Base-by-base conservation (phyloP, 2,888 invertebrate genomes). In the Dioctria linearis region DNA sequence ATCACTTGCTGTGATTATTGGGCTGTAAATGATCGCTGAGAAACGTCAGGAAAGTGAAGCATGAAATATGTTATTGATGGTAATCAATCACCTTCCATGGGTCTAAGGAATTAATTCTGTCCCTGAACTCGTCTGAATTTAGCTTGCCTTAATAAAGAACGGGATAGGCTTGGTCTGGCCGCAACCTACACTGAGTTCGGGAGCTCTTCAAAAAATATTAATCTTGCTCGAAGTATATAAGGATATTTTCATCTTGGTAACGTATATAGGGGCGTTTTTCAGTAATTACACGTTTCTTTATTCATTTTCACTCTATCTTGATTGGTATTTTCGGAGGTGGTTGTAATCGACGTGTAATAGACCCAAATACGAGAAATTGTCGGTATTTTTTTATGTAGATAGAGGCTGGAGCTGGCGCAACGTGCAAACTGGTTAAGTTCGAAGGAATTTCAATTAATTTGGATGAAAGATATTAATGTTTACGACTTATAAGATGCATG, bases 51-150 rank as follows among this genome's bases (percentile, higher is more conserved):
- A 73, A 73, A 59, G 57, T 57, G 73, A 57, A 42, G 73, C 73
- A 73, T 73, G 73, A 73, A 73, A 73, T 73, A 73, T 73, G 73
- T 73, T 73, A 59, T 73, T 73, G 73, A 73, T 73, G 73, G 59
- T 73, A 73, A 73, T 73, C 73, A 57, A 73, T 73, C 73, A 73
- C 73, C 57, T 9, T 73, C 57, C 59, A n/a, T 57, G 73, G 57
- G 43, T 42, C 73, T 42, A 42, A 42, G 57, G 57, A 73, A 73
- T 73, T 73, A 73, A 73, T 73, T 73, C 73, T 73, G 73, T 73
- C 73, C 73, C 57, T 73, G 73, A 73, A 73, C 73, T 13, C 73
- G 73, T 73, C 73, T 57, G 57, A 42, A 73, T 73, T 13, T 39
- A 42, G 73, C 43, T 59, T 13, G 57, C 73, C 13, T 57, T 73